Conservation (phyloP, 2,888 invertebrate genomes). For the Chromoteleia sp. region DNA sequence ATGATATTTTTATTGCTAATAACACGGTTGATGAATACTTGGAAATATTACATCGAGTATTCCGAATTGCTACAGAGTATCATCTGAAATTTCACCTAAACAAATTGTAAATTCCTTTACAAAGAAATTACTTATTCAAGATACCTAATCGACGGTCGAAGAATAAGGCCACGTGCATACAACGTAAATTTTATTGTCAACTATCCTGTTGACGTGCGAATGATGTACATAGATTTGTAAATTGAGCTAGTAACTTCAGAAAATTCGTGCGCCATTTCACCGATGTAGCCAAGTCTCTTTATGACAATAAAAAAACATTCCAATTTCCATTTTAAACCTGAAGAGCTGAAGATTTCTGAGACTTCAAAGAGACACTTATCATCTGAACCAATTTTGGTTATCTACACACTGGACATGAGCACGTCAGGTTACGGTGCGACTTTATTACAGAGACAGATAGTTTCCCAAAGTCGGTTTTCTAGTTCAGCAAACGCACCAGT, state of each 20-base stretch:
- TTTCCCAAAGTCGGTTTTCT: not conserved
- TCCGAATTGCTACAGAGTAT: not conserved
- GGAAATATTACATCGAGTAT: not conserved
- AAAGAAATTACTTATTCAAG: constrained; percentile 12
- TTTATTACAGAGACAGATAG: constrained; percentile 52
- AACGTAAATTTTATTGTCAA: constrained; percentile 13
- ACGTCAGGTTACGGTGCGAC: not conserved
- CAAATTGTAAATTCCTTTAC: constrained; percentile 21
- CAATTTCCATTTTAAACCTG: not conserved
- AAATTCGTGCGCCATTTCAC: constrained; percentile 1
- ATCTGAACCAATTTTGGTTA: no score
- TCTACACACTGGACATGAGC: not conserved
- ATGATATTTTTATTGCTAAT: constrained; percentile 21
- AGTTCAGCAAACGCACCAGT: constrained; percentile 6
- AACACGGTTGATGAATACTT: constrained; percentile 13
- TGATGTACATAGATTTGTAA: constrained; percentile 7
- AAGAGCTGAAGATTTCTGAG: not conserved
- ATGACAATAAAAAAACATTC: constrained; percentile 7
- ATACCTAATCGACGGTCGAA: constrained; percentile 4
- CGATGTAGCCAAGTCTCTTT: constrained; percentile 1
- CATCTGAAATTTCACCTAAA: constrained; percentile 9
- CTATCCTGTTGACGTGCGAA: no score
- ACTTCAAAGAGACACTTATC: not conserved
- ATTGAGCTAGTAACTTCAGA: constrained; percentile 2
- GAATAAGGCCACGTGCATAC: constrained; percentile 3